A percentile compares a stretch with the other conserved stretches of the same genome.
Conservation (phyloP, 2,797 vertebrate species). For the Falco columbarius region DNA sequence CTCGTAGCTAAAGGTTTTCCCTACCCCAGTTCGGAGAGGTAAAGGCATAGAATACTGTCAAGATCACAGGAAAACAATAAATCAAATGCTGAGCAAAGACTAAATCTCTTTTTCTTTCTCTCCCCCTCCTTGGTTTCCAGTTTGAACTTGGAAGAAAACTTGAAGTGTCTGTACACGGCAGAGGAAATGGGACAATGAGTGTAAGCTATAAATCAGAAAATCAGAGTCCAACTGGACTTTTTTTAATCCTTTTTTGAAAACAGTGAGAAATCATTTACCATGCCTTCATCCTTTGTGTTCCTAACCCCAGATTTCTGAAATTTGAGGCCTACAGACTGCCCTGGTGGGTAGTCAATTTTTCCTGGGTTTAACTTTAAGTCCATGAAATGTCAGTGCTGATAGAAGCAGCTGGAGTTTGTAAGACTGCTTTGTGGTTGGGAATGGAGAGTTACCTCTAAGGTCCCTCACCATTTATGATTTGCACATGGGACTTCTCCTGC, state of each 20-base stretch:
- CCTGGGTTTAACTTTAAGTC: not conserved
- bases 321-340: fast-evolving
- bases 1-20: not conserved
- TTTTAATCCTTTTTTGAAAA: not conserved
- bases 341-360: not conserved
- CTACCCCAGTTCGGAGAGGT: not conserved
- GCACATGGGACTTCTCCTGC: not conserved
- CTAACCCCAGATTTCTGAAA: not conserved
- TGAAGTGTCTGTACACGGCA: constrained; percentile 51
- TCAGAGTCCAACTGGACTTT: not conserved
- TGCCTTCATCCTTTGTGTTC: not conserved
- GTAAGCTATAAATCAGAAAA: constrained; percentile 55
- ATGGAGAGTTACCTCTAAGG: not conserved
- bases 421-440: not conserved
- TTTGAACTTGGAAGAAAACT: constrained; percentile 62
- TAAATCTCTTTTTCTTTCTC: not conserved
- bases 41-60: not conserved
- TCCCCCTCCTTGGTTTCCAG: constrained; percentile 33
- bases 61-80: not conserved
- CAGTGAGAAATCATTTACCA: not conserved
- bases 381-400: not conserved
- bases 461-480: not conserved
- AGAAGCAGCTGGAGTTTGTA: not conserved
- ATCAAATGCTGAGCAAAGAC: not conserved
- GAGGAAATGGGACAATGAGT: constrained; percentile 74